phyloP scores from a whole-genome alignment of 2,797 vertebrate genomes.

The Hypotaenidia philippensis region DNA sequence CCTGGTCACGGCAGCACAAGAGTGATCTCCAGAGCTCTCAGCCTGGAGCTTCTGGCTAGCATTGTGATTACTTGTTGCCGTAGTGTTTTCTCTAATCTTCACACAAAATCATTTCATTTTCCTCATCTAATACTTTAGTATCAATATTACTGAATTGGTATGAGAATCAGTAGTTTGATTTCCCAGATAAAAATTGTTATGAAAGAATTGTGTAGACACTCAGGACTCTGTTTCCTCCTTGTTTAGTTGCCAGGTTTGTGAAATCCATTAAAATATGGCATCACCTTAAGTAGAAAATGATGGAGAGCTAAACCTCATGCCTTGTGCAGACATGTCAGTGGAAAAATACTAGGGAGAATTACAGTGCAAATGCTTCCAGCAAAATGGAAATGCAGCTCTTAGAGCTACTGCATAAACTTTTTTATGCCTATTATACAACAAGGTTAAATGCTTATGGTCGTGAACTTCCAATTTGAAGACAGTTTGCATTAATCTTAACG shows the following conservation, averaged over 20 bases:
- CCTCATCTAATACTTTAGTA: neutral
- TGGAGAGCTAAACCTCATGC: neutral
- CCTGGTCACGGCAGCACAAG: neutral
- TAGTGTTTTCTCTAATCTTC: neutral
- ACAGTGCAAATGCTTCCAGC: slow-evolving; percentile 40
- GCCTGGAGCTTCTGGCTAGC: neutral
- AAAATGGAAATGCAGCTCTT: slow-evolving; percentile 51
- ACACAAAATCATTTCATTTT: neutral
- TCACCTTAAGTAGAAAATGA: slow-evolving; percentile 23
- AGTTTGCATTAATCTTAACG: slow-evolving; percentile 59
- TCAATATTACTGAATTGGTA: neutral
- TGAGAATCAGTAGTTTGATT: neutral
- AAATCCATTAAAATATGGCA: slow-evolving; percentile 26
- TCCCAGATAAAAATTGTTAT: neutral
- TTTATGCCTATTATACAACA: slow-evolving; percentile 41
- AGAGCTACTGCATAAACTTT: slow-evolving; percentile 36
- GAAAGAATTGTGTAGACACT: neutral
- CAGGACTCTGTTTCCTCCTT: slow-evolving; percentile 40
- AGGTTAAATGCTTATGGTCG: slow-evolving; percentile 39
- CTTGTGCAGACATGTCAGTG: slow-evolving; percentile 26
- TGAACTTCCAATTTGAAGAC: slow-evolving; percentile 30
- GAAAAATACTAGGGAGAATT: slow-evolving; percentile 40
- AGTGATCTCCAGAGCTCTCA: neutral
- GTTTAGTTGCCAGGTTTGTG: slow-evolving; percentile 25
- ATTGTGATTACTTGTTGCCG: neutral